Evolutionary conservation across 2,888 invertebrate species (phyloP).

Genomic region (Calameuta filiformis): DNA sequence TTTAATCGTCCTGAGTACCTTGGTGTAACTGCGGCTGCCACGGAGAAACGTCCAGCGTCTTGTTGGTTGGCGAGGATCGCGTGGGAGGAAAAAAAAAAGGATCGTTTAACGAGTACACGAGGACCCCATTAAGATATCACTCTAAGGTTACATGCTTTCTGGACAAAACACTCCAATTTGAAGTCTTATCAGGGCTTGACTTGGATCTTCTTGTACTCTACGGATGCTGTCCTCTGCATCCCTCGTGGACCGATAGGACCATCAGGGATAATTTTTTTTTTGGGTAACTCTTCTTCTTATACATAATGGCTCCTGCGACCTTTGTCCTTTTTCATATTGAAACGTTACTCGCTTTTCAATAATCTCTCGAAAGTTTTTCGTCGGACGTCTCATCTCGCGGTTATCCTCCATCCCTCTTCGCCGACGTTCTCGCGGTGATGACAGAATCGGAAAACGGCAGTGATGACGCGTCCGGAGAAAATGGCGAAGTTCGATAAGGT

Average conservation of each 20-base stretch:
- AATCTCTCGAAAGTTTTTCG: neutral
- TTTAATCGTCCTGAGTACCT: conserved; percentile 1
- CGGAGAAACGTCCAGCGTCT: neutral
- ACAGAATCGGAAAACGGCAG: neutral
- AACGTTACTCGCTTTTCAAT: neutral
- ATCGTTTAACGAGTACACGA: conserved; percentile 1
- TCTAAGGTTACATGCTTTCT: neutral
- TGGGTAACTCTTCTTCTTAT: neutral
- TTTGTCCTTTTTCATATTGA: neutral
- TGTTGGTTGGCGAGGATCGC: neutral
- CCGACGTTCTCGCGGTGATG: neutral
- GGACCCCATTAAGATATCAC: conserved; percentile 3
- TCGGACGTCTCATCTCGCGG: neutral
- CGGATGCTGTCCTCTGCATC: neutral
- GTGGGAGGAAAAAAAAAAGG: neutral
- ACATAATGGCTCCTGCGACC: neutral
- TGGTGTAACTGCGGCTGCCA: neutral
- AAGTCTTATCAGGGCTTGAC: neutral
- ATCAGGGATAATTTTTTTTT: neutral
- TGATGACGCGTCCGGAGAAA: no score
- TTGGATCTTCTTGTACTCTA: neutral
- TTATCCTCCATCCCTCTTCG: neutral
- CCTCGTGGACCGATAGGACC: neutral
- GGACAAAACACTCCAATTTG: conserved; percentile 2
- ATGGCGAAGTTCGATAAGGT: no score